phyloP scores from a whole-genome alignment of 2,888 invertebrate genomes.

The Zaprionus obscuricornis region DNA sequence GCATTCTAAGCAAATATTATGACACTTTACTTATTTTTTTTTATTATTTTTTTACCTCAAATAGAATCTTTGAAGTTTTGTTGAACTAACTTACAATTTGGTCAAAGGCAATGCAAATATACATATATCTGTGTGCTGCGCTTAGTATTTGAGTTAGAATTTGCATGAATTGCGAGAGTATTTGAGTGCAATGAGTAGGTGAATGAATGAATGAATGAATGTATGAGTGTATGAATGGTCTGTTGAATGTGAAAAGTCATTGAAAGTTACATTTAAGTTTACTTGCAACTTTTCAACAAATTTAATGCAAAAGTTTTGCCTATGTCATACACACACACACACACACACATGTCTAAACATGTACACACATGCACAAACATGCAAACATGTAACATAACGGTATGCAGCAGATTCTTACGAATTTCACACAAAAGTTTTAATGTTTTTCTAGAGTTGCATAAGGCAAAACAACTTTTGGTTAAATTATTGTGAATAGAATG shows the following conservation, averaged over 20 bases:
- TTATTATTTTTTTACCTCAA: too few species aligned
- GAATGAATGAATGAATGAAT: constrained; percentile 1
- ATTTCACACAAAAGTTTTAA: constrained; percentile 38
- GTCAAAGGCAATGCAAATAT: constrained; percentile 36
- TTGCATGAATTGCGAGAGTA: too few species aligned
- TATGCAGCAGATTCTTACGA: too few species aligned
- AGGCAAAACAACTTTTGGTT: constrained; percentile 33
- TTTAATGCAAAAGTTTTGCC: constrained; percentile 55
- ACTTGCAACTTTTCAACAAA: constrained; percentile 55
- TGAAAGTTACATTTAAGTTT: constrained; percentile 62
- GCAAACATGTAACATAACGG: too few species aligned
- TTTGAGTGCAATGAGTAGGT: too few species aligned
- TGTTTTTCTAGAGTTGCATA: constrained; percentile 30
- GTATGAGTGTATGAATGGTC: constrained; percentile 54
- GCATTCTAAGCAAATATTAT: too few species aligned
- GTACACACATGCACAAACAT: too few species aligned
- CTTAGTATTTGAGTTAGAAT: constrained; percentile 51
- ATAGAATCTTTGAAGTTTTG: constrained; percentile 10
- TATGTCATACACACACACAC: constrained; percentile 46
- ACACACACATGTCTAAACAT: constrained; percentile 15
- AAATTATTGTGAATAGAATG: constrained; percentile 28
- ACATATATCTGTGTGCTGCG: constrained; percentile 31
- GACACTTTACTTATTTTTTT: too few species aligned
- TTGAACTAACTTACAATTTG: constrained; percentile 37
- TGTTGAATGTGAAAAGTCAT: constrained; percentile 64